Base-by-base conservation (phyloP, 2,888 invertebrate species). In the Coelopa pilipes region DNA sequence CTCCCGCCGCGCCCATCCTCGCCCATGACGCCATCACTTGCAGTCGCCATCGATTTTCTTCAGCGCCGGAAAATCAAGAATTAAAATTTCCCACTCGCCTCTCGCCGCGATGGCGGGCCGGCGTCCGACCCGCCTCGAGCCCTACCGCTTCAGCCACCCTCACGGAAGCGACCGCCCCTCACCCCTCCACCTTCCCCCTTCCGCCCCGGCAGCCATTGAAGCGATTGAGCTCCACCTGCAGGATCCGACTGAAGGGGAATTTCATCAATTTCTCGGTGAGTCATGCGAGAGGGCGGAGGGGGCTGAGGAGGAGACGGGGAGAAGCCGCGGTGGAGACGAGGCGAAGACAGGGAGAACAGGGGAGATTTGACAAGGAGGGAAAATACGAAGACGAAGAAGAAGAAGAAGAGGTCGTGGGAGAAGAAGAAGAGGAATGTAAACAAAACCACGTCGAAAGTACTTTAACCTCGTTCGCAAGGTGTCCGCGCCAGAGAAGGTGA, bases 401-500 rank as follows among this genome's bases (percentile, higher is more conserved):
- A 49, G 13, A 49, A 49, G 13, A 49, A 49, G 10, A 49, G 49
- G 49, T 11, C 13, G 49, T 49, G 49, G 10, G 13, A 11, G 49
- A 49, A 49, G n/a, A 15, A 53, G 24, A 45, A 47, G 45, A 10
- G 49, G 15, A 68, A 21, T 63, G 67, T 73, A 67, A 73, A 73
- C 70, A 75, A 73, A 75, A 57, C 53, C 60, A 60, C 59, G 19
- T 70, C 15, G 49, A 75, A 70, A 71, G 75, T 75, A 67, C 73
- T 69, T 75, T 75, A 73, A 73, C 73, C 68, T 50, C 73, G 55
- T 47, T 34, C 46, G 46, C 9, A 47, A 45, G 50, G 17, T n/a
- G 17, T 46, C 46, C 17, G 49, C 45, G 65, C 46, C 19, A 17
- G 17, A 13, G 19, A 53, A 53, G 34, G n/a, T 53, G n/a, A 53